phyloP scores from a whole-genome alignment of 2,113 vertebrate species.

The Crocuta crocuta region DNA sequence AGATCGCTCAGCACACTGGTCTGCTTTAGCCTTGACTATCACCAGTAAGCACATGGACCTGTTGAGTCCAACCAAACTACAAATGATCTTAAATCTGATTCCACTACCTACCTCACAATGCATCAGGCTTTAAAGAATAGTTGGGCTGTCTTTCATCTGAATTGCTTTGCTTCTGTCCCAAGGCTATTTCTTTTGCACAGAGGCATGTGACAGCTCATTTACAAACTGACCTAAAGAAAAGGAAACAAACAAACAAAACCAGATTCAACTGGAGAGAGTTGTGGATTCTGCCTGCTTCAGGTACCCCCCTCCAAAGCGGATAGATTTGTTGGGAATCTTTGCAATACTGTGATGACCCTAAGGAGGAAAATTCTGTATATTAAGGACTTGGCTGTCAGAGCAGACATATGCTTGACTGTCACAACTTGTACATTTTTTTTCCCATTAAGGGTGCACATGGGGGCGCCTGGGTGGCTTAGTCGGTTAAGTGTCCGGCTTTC shows the following conservation, averaged over 20 bases:
- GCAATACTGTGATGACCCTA: neutral
- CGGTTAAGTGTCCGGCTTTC: too few relatives aligned
- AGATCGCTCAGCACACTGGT: neutral
- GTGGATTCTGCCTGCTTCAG: neutral
- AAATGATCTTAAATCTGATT: neutral
- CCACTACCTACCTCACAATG: neutral
- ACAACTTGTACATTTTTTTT: neutral
- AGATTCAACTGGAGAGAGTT: neutral
- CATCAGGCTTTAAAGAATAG: neutral
- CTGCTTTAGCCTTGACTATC: neutral
- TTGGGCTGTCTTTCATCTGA: neutral
- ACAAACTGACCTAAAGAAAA: neutral
- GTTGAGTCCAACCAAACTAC: neutral
- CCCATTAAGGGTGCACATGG: neutral
- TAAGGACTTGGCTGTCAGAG: neutral
- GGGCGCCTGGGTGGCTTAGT: too few relatives aligned
- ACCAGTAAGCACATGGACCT: neutral
- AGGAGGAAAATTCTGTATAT: neutral
- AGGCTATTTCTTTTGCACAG: neutral
- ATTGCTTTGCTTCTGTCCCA: neutral
- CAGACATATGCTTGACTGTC: neutral
- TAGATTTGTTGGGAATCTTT: conserved; percentile 18
- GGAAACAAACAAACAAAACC: neutral
- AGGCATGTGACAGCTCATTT: neutral
- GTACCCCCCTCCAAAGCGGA: neutral